A percentile compares a stretch with the other conserved stretches of the same genome.
Evolutionary conservation across 2,888 invertebrate genomes (phyloP).

Genomic region (Harpagoxenus sublaevis): DNA sequence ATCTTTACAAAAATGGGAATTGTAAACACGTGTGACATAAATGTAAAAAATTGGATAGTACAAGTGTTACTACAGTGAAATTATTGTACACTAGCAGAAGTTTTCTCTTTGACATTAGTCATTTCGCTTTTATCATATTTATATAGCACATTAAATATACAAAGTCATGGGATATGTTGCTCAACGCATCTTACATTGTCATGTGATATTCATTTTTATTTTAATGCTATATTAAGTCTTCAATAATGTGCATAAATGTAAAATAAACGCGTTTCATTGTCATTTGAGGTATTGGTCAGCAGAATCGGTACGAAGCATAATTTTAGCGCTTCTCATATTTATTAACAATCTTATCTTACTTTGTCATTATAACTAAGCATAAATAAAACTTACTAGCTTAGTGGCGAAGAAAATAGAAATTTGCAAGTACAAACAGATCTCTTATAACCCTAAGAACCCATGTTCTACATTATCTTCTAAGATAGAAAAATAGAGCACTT

Average conservation of each 20-base stretch:
- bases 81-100: background rate
- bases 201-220: slow-evolving; percentile 62
- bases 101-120: background rate
- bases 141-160: background rate
- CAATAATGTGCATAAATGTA: background rate
- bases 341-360: slow-evolving; percentile 6
- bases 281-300: slow-evolving; percentile 66
- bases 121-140: background rate
- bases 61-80: background rate
- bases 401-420: background rate
- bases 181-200: slow-evolving; percentile 49
- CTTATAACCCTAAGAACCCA: background rate
- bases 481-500: slow-evolving; percentile 38
- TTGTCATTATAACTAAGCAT: background rate
- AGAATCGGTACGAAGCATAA: background rate
- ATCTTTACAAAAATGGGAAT: background rate
- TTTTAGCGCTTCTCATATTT: slow-evolving; percentile 24
- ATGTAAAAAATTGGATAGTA: background rate
- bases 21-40: background rate
- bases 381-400: background rate
- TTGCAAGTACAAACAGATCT: background rate
- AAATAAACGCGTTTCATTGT: slow-evolving; percentile 52
- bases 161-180: background rate
- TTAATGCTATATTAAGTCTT: background rate
- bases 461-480: background rate